phyloP scores from a whole-genome alignment of 1,140 invertebrate species.

The Pteromalus puparum region DNA sequence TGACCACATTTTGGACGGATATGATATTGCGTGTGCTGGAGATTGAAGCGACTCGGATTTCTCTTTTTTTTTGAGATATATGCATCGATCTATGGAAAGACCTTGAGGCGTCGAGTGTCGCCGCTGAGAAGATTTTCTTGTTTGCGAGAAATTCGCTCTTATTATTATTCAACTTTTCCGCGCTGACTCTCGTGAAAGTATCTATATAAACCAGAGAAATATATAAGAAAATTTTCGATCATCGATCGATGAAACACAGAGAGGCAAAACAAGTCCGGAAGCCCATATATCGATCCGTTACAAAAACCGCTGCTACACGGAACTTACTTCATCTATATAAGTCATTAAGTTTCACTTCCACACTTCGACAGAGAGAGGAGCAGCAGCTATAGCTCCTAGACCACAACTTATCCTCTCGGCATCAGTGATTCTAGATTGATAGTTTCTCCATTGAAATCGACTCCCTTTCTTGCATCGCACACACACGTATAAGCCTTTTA shows the following conservation, averaged over 20 bases:
- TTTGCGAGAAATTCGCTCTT: no score
- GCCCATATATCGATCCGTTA: no score
- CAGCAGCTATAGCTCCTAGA: no score
- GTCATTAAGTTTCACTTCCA: not conserved
- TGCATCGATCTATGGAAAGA: not conserved
- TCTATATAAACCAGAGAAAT: no score
- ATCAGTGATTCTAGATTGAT: conserved; percentile 4
- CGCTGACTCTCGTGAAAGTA: no score
- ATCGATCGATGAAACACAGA: no score
- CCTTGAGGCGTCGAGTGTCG: conserved; percentile 2
- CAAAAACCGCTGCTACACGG: not conserved
- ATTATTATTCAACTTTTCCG: no score
- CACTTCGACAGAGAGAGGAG: not conserved
- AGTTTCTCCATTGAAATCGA: not conserved
- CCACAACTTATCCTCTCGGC: not conserved
- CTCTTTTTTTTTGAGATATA: no score
- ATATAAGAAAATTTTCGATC: no score
- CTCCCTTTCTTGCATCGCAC: not conserved
- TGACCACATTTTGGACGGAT: not conserved
- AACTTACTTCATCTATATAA: not conserved
- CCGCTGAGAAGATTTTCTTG: no score
- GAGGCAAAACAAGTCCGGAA: not conserved
- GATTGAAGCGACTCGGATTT: not conserved
- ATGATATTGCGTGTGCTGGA: not conserved
- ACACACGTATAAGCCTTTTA: not conserved